Evolutionary conservation across 1,140 invertebrate genomes (phyloP).

Genomic region (Drosophila rufa): DNA sequence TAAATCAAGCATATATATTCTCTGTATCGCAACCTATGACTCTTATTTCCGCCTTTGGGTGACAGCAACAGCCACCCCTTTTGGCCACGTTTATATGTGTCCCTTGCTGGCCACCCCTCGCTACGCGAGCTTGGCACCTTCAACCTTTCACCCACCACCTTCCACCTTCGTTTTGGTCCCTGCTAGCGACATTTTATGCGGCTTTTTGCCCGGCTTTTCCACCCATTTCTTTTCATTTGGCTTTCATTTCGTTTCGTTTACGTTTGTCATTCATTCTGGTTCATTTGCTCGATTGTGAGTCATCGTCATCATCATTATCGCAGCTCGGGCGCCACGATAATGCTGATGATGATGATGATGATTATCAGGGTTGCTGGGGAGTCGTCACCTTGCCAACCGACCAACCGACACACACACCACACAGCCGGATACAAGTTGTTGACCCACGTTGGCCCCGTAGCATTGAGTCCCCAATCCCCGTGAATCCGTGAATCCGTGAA

Average conservation of each 20-base stretch:
- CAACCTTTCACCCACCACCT: slow-evolving; percentile 8
- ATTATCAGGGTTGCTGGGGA: slow-evolving; percentile 11
- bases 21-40: slow-evolving; percentile 4
- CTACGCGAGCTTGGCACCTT: slow-evolving; percentile 5
- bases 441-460: slow-evolving; percentile 62
- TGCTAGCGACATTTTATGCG: slow-evolving; percentile 45
- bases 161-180: slow-evolving; percentile 11
- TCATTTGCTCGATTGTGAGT: slow-evolving; percentile 83
- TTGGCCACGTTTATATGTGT: slow-evolving; percentile 7
- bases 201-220: slow-evolving; percentile 25
- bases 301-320: slow-evolving; percentile 38
- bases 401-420: neutral
- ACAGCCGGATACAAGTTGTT: slow-evolving; percentile 61
- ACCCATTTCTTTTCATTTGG: slow-evolving; percentile 41
- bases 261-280: slow-evolving; percentile 77
- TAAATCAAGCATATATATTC: slow-evolving; percentile 9
- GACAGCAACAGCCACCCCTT: slow-evolving; percentile 13
- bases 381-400: slow-evolving; percentile 57
- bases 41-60: slow-evolving; percentile 8
- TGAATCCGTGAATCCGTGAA: slow-evolving; percentile 4
- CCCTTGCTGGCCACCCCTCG: neutral
- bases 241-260: slow-evolving; percentile 56
- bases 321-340: neutral
- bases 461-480: slow-evolving; percentile 31
- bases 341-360: slow-evolving; percentile 11